phyloP scores from a whole-genome alignment of 2,888 invertebrate species.

The Drosophila pseudotakahashii region DNA sequence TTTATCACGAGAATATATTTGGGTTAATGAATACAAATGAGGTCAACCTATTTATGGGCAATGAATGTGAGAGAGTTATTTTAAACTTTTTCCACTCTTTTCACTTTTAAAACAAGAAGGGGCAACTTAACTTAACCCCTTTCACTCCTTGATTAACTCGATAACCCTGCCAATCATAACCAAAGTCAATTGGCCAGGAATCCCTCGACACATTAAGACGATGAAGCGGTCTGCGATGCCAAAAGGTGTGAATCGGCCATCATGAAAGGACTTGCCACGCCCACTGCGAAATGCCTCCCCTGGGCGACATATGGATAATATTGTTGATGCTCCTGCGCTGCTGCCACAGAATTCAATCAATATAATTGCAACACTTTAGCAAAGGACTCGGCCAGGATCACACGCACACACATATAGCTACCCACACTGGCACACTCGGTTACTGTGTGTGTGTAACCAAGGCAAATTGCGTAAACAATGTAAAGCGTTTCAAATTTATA shows the following conservation, averaged over 20 bases:
- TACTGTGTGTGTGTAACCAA: conserved; percentile 48
- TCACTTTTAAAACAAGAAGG: not conserved
- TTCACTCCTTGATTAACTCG: conserved; percentile 4
- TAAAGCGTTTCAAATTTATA: conserved; percentile 72
- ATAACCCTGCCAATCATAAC: conserved; percentile 3
- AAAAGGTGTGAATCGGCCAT: conserved; percentile 33
- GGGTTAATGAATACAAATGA: not conserved
- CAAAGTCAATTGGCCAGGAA: conserved; percentile 4
- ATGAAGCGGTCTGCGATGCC: conserved; percentile 11
- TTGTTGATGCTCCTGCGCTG: conserved; percentile 16
- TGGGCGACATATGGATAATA: conserved; percentile 24
- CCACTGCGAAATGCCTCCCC: conserved; percentile 27
- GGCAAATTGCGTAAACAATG: conserved; percentile 73
- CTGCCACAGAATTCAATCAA: conserved; percentile 73
- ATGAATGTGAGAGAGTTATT: not conserved
- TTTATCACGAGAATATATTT: conserved; percentile 4
- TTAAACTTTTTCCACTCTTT: not conserved
- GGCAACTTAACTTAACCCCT: not conserved
- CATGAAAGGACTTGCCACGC: conserved; percentile 10
- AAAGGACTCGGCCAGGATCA: conserved; percentile 51
- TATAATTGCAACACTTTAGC: conserved; percentile 75
- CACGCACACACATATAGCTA: conserved; percentile 1
- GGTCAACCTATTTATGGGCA: not conserved
- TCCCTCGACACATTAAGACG: not conserved
- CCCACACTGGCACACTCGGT: not conserved